Conservation (phyloP, 2,888 invertebrate species). For the Torymus auratus region DNA sequence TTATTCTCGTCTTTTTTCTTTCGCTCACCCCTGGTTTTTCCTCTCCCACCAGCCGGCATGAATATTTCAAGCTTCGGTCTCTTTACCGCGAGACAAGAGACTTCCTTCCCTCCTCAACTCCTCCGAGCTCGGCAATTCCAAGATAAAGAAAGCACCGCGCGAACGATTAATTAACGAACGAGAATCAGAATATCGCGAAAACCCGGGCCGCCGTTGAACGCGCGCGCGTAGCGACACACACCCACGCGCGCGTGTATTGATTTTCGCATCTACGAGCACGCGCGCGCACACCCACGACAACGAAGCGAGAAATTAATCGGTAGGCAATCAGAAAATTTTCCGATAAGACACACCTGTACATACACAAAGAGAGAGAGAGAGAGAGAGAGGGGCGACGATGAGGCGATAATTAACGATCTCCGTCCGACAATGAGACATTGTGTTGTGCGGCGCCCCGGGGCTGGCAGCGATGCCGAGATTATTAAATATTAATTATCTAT, state of each 20-base stretch:
- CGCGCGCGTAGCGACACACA: no score
- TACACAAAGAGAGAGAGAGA: no score
- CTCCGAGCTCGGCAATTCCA: neutral
- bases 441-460: neutral
- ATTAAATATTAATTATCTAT: slow-evolving; percentile 22
- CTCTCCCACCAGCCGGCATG: neutral
- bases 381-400: neutral
- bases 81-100: neutral
- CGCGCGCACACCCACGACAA: neutral
- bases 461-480: neutral
- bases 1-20: neutral
- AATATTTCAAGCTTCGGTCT: slow-evolving; percentile 11
- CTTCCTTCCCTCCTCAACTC: neutral
- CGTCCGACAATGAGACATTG: slow-evolving; percentile 26
- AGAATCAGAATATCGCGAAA: slow-evolving; percentile 16
- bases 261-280: neutral
- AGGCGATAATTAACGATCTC: slow-evolving; percentile 42
- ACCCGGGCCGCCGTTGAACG: slow-evolving; percentile 16
- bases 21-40: neutral
- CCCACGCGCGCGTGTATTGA: slow-evolving; percentile 19
- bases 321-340: slow-evolving; percentile 50
- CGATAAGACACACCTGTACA: slow-evolving; percentile 34
- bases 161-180: slow-evolving; percentile 31
- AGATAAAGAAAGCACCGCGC: neutral
- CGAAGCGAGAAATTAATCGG: slow-evolving; percentile 49